These are phyloP conservation scores for Hippopotamus amphibius DNA, from an alignment of 2,113 vertebrate genomes.

Conservation along the genomic window DNA sequence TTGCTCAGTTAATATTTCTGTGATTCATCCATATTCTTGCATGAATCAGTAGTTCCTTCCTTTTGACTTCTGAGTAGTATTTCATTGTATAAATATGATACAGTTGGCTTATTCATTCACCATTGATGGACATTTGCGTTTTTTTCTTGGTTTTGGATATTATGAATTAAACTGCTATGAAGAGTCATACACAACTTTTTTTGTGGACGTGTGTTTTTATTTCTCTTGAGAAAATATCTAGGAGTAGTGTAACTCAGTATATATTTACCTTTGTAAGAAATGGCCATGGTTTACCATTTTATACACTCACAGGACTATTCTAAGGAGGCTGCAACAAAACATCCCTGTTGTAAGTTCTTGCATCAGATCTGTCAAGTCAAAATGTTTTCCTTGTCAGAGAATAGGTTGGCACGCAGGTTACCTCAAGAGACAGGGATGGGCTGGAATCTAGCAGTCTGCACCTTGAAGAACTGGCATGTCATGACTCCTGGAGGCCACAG, in stretches of 20 bases:
- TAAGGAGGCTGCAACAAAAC: background rate
- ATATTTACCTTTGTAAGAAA: background rate
- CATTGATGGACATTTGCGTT: background rate
- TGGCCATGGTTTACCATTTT: background rate
- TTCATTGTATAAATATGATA: slow-evolving; percentile 4
- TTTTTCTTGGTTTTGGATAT: background rate
- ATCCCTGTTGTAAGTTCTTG: background rate
- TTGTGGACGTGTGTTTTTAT: background rate
- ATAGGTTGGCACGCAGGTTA: background rate
- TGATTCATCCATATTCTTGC: background rate
- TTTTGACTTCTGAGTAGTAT: slow-evolving; percentile 14
- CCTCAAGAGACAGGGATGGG: background rate
- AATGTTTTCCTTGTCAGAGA: background rate
- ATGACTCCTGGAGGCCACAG: background rate
- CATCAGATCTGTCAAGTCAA: background rate
- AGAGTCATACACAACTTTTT: background rate
- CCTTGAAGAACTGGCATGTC: background rate
- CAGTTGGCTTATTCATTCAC: background rate
- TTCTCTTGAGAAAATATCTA: background rate
- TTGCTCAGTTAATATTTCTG: background rate
- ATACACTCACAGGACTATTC: background rate
- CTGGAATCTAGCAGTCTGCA: background rate
- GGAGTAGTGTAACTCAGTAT: background rate
- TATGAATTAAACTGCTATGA: background rate
- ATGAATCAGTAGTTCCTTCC: background rate